Evolutionary conservation across 2,113 vertebrate species (phyloP).

Genomic region (Myotis lucifugus): DNA sequence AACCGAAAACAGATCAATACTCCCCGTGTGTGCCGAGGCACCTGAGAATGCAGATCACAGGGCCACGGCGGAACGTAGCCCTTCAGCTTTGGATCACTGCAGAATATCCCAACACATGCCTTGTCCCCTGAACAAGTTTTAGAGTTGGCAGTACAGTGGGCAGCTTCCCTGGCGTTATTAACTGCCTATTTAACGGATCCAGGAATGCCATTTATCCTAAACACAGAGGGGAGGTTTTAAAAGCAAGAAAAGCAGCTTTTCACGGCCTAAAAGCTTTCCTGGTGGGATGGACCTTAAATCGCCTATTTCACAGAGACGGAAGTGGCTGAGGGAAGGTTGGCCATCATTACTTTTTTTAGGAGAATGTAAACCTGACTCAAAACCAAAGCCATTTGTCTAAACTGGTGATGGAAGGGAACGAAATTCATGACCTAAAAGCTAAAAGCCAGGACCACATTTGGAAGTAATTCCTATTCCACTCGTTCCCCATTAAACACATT

Average conservation of each 20-base stretch:
- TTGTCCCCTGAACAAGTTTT: constrained; percentile 33
- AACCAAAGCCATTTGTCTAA: constrained; percentile 54
- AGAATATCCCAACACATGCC: neutral
- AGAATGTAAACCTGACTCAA: constrained; percentile 59
- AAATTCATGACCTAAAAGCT: constrained; percentile 41
- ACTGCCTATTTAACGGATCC: constrained; percentile 69
- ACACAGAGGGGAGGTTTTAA: constrained; percentile 64
- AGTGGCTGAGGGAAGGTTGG: constrained; percentile 57
- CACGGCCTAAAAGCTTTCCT: constrained; percentile 74
- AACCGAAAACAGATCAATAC: constrained; percentile 36
- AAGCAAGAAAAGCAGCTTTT: constrained; percentile 67
- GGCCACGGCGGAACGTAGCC: neutral
- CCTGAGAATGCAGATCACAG: constrained; percentile 53
- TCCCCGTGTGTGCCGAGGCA: constrained; percentile 28
- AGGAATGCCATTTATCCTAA: constrained; percentile 73
- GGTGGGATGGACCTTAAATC: constrained; percentile 63
- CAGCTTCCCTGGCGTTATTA: constrained; percentile 60
- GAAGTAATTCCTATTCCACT: neutral
- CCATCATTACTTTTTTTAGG: neutral
- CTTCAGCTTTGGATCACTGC: neutral
- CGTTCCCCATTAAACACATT: neutral
- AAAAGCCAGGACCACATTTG: neutral
- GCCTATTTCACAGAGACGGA: constrained; percentile 64
- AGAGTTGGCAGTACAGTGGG: constrained; percentile 1
- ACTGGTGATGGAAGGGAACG: neutral